Base-by-base conservation (phyloP, 2,797 vertebrate genomes). In the Synaphobranchus kaupii region DNA sequence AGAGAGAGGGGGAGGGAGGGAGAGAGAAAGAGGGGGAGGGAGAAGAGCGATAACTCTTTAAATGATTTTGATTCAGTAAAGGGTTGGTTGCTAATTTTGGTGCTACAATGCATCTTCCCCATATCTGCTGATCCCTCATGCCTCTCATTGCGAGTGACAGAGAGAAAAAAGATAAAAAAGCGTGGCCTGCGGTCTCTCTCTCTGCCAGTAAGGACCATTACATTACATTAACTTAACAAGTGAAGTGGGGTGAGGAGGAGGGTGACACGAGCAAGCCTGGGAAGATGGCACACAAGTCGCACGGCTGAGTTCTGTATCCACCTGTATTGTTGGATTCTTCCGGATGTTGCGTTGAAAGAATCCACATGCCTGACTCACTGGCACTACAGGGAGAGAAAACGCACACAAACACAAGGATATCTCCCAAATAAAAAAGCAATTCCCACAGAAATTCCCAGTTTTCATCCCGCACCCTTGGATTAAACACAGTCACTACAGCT, bases 1-100 rank as follows among this genome's bases (percentile, higher is more conserved):
- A 87, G 85, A 87, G 63, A 89, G 84, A 85, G 47, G 25, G 44
- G n/a, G 56, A 82, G n/a, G 56, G 83, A 85, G 60, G 86, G 66
- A 48, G 60, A 15, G 50, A 31, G 48, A 44, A 58, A 52, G 63
- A 86, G 60, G 25, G 63, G 15, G 82, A n/a, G 60, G 25, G 5
- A 83, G 48, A 60, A 39, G 39, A 39, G 39, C 1, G 39, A 39
- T 1, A 39, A 39, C 39, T 39, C 3, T 39, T 39, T 39, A 39
- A 39, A 39, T 39, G 39, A 39, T 39, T 39, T 39, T 39, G 39
- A 39, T 39, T 39, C 39, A 39, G 39, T 39, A 39, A 39, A 39
- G 39, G 39, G 39, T 39, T 39, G 39, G 39, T 39, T 39, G 39
- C 39, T 39, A 39, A 39, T 39, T 39, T 39, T 39, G 39, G 39